These are phyloP conservation scores for Pogonomyrmex barbatus DNA, from an alignment of 1,140 invertebrate genomes.

Conservation along the genomic window DNA sequence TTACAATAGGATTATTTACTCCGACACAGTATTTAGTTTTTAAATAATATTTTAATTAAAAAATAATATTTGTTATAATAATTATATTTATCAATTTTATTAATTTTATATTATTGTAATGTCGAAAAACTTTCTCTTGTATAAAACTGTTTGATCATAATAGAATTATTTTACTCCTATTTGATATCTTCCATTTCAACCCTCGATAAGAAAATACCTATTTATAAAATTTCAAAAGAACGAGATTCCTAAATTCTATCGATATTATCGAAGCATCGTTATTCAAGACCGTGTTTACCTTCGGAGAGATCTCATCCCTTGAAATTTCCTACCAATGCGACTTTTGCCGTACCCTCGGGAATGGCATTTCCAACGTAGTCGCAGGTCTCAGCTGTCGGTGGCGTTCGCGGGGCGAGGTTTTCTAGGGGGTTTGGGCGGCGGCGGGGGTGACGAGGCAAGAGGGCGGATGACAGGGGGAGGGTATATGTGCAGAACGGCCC, in stretches of 20 bases:
- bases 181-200: conserved; percentile 2
- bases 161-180: neutral
- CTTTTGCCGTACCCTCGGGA: conserved; percentile 22
- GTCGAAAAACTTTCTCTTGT: neutral
- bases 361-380: conserved; percentile 57
- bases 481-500: conserved; percentile 57
- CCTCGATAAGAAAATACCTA: conserved; percentile 29
- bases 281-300: neutral
- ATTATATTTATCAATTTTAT: neutral
- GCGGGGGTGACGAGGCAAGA: conserved; percentile 57
- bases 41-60: neutral
- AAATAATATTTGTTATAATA: neutral
- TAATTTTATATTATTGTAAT: neutral
- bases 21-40: neutral
- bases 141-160: neutral
- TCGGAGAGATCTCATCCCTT: conserved; percentile 4
- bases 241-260: neutral
- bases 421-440: conserved; percentile 65
- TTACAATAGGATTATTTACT: too few species aligned
- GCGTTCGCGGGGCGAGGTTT: conserved; percentile 75
- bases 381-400: conserved; percentile 59
- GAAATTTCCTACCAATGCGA: neutral
- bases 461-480: conserved; percentile 65
- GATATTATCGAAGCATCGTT: neutral
- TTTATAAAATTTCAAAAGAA: neutral